Percentiles rank a stretch among this genome's conserved stretches.
Conservation (phyloP, 2,888 invertebrate species). For the Bhutanitis thaidina region DNA sequence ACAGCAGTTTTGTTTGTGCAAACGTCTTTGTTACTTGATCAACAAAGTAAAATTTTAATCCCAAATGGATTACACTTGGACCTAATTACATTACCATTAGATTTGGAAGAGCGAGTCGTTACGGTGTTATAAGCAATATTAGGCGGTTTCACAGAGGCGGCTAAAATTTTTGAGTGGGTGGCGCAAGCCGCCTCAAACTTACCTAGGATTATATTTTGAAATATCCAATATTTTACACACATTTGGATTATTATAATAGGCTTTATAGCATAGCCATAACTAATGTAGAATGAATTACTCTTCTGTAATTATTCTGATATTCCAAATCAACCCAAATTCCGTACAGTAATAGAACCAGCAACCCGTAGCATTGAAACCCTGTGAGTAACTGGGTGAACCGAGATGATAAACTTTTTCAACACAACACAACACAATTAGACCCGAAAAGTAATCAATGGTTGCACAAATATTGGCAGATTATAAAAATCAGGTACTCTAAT, state of each 20-base stretch:
- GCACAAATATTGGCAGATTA: no score
- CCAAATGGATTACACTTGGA: not conserved
- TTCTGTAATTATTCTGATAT: no score
- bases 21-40: slow-evolving; percentile 1
- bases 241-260: not conserved
- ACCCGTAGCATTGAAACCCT: no score
- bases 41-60: slow-evolving; percentile 3
- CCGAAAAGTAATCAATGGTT: no score
- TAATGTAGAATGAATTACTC: no score
- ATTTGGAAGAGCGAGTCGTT: not conserved
- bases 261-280: no score
- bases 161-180: not conserved
- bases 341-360: no score
- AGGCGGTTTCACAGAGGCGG: not conserved
- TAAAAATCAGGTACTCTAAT: no score
- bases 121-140: not conserved
- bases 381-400: no score
- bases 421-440: no score
- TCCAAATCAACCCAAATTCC: no score
- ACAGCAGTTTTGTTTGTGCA: not conserved
- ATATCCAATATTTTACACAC: not conserved
- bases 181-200: not conserved
- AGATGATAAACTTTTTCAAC: no score
- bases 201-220: not conserved
- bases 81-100: not conserved